Percentiles rank a stretch among this genome's conserved stretches.
Evolutionary conservation across 2,888 invertebrate genomes (phyloP).

Genomic region (Cantharis rufa): DNA sequence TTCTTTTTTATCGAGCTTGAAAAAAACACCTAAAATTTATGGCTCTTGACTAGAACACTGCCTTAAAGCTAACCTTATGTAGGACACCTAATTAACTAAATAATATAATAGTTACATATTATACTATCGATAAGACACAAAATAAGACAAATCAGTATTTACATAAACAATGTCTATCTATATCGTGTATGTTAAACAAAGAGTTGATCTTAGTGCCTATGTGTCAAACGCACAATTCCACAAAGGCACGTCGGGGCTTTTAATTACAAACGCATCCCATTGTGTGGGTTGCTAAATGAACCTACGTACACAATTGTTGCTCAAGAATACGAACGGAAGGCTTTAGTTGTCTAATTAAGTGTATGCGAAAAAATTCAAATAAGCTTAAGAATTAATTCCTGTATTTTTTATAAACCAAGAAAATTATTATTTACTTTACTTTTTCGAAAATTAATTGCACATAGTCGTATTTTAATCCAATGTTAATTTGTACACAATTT

Average conservation of each 20-base stretch:
- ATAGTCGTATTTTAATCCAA: too few species aligned
- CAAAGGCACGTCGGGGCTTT: slow-evolving; percentile 10
- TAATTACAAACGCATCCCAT: slow-evolving; percentile 18
- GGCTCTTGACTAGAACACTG: too few species aligned
- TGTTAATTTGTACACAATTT: too few species aligned
- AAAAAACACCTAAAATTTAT: too few species aligned
- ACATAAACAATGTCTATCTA: background rate
- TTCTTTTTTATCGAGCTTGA: too few species aligned
- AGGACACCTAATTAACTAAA: too few species aligned
- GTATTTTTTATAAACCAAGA: background rate
- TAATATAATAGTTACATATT: too few species aligned
- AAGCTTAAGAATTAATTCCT: background rate
- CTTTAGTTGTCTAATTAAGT: background rate
- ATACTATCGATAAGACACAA: background rate
- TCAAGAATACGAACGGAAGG: background rate
- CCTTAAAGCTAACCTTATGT: too few species aligned
- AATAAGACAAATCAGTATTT: background rate
- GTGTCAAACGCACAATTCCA: slow-evolving; percentile 6
- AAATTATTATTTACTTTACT: background rate
- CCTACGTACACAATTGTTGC: background rate
- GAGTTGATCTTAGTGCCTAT: slow-evolving; percentile 3
- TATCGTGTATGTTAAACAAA: slow-evolving; percentile 2
- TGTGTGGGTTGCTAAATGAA: slow-evolving; percentile 17
- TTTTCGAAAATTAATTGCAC: background rate
- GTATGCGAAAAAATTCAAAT: background rate